Conservation (phyloP, 2,113 vertebrate species). For the Misgurnus anguillicaudatus region DNA sequence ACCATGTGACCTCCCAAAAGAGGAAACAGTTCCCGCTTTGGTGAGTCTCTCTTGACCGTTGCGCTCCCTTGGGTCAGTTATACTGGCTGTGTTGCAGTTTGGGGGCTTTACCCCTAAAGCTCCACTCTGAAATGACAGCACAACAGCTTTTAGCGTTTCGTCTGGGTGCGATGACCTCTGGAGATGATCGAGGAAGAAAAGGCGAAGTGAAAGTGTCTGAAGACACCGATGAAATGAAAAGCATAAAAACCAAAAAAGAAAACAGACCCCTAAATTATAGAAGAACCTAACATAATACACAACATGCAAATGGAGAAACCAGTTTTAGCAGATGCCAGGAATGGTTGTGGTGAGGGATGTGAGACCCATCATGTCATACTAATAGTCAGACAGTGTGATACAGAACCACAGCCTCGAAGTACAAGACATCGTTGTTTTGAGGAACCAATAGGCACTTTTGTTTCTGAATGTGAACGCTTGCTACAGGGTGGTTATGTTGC, state of each 20-base stretch:
- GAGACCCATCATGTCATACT: conserved; percentile 59
- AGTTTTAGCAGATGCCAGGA: conserved; percentile 64
- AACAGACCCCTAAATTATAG: conserved; percentile 19
- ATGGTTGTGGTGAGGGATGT: conserved; percentile 65
- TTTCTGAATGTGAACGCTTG: conserved; percentile 65
- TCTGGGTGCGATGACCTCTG: conserved; percentile 60
- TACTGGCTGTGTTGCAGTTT: conserved; percentile 61
- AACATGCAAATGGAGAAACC: conserved; percentile 62
- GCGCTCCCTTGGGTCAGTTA: conserved; percentile 60
- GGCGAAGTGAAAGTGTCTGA: conserved; percentile 59
- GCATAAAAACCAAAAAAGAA: background rate
- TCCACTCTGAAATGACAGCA: conserved; percentile 76
- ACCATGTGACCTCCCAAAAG: conserved; percentile 65
- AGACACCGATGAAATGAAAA: conserved; percentile 47
- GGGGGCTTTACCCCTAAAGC: conserved; percentile 58
- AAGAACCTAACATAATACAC: conserved; percentile 65
- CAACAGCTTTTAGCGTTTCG: conserved; percentile 52
- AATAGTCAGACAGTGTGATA: conserved; percentile 64
- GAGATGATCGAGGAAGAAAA: conserved; percentile 59
- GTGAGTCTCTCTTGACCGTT: conserved; percentile 61
- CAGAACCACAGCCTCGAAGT: conserved; percentile 60
- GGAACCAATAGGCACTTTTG: conserved; percentile 73
- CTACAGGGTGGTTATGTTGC: conserved; percentile 60
- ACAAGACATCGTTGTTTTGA: conserved; percentile 63
- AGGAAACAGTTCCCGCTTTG: conserved; percentile 44